Evolutionary conservation across 2,113 vertebrate genomes (phyloP).

Genomic region (Eulemur rufifrons): DNA sequence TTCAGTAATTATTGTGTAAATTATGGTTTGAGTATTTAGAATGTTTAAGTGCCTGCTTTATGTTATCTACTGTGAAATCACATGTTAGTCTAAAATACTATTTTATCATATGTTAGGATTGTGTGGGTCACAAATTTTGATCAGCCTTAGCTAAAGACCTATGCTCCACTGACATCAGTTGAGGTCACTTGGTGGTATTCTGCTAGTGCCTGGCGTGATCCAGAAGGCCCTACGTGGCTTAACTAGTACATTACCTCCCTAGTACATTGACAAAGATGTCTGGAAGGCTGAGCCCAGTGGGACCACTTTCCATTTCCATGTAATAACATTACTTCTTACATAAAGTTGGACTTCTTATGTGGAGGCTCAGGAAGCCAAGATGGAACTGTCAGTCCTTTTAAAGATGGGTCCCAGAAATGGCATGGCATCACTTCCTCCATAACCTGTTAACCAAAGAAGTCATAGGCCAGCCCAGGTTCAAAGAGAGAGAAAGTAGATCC

Average conservation of each 20-base stretch:
- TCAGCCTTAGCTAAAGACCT: background rate
- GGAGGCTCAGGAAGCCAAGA: background rate
- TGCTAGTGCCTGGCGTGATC: background rate
- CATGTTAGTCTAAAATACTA: background rate
- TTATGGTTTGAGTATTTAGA: background rate
- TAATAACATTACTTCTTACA: background rate
- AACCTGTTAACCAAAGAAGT: background rate
- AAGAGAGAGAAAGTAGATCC: background rate
- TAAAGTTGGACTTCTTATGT: background rate
- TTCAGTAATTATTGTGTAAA: slow-evolving; percentile 8
- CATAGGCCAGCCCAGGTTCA: background rate
- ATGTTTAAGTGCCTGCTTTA: background rate
- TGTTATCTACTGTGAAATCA: background rate
- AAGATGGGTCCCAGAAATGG: background rate
- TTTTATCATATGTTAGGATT: background rate
- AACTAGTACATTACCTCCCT: background rate
- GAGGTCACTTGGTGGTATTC: background rate
- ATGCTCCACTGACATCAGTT: background rate
- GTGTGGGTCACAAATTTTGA: background rate
- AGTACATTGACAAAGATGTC: background rate
- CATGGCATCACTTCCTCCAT: background rate
- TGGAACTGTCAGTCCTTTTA: background rate
- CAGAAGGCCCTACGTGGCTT: background rate
- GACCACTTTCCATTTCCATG: background rate
- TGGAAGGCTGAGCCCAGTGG: background rate